Percentiles rank a stretch among this genome's conserved stretches.
These are phyloP conservation scores for Drosophila tanythrix DNA, from an alignment of 2,888 invertebrate species.

Conservation along the genomic window DNA sequence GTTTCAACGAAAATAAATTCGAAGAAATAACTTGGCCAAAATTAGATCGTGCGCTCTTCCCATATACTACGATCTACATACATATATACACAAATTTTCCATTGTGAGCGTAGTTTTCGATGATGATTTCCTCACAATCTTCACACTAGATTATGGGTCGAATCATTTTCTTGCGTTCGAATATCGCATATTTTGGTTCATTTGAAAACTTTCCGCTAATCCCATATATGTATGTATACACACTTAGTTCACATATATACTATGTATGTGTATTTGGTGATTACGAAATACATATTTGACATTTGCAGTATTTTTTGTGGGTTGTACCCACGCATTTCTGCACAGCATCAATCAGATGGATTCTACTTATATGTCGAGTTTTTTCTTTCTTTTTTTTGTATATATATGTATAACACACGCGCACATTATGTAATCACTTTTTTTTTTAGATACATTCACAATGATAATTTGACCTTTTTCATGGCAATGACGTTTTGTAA, in stretches of 20 bases:
- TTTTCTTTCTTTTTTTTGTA: conserved; percentile 6
- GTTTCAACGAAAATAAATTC: conserved; percentile 71
- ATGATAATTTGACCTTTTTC: conserved; percentile 5
- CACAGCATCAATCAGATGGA: conserved; percentile 22
- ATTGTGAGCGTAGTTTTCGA: conserved; percentile 26
- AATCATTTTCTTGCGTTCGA: not conserved
- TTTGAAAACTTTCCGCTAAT: conserved; percentile 45
- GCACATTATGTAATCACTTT: conserved; percentile 77
- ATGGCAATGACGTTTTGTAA: not conserved
- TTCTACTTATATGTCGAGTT: conserved; percentile 20
- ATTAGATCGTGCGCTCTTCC: conserved; percentile 78
- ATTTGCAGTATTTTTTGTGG: conserved; percentile 21
- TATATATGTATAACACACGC: conserved; percentile 60
- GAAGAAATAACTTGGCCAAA: conserved; percentile 82
- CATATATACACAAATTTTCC: conserved; percentile 45
- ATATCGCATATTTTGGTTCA: conserved; percentile 23
- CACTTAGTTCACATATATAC: conserved; percentile 3
- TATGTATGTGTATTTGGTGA: conserved; percentile 45
- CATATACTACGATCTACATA: conserved; percentile 19
- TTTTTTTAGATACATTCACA: conserved; percentile 41
- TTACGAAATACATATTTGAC: conserved; percentile 57
- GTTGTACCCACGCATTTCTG: conserved; percentile 39
- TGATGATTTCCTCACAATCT: conserved; percentile 35
- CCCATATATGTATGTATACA: conserved; percentile 11
- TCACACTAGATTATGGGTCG: conserved; percentile 23